Percentiles rank a stretch among this genome's conserved stretches.
These are phyloP conservation scores for Silurus glanis DNA, from an alignment of 2,113 vertebrate species.

Conservation along the genomic window DNA sequence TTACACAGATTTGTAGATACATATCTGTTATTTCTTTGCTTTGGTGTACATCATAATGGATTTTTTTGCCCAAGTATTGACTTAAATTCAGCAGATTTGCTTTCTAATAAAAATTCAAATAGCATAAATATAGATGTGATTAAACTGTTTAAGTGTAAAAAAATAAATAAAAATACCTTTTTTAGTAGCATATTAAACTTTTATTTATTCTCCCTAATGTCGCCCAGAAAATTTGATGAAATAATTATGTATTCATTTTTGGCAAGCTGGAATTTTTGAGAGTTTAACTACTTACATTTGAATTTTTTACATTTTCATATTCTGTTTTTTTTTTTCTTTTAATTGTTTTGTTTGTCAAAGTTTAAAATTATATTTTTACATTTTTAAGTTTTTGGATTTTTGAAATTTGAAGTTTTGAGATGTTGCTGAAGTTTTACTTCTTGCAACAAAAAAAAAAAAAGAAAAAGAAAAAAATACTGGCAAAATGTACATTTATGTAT, in stretches of 20 bases:
- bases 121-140: background rate
- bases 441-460: no score
- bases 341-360: no score
- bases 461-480: no score
- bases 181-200: background rate
- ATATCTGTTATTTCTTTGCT: background rate
- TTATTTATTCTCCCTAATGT: background rate
- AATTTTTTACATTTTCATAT: background rate
- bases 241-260: background rate
- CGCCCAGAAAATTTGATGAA: no score
- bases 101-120: background rate
- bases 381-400: no score
- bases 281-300: background rate
- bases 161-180: background rate
- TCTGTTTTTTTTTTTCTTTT: no score
- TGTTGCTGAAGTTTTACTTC: no score
- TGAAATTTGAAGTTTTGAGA: background rate
- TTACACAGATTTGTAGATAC: background rate
- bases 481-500: no score
- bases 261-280: background rate
- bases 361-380: no score
- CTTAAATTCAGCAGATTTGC: background rate
- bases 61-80: background rate
- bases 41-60: background rate
- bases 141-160: no score